phyloP scores from a whole-genome alignment of 2,113 vertebrate species.

The Nanorana parkeri region DNA sequence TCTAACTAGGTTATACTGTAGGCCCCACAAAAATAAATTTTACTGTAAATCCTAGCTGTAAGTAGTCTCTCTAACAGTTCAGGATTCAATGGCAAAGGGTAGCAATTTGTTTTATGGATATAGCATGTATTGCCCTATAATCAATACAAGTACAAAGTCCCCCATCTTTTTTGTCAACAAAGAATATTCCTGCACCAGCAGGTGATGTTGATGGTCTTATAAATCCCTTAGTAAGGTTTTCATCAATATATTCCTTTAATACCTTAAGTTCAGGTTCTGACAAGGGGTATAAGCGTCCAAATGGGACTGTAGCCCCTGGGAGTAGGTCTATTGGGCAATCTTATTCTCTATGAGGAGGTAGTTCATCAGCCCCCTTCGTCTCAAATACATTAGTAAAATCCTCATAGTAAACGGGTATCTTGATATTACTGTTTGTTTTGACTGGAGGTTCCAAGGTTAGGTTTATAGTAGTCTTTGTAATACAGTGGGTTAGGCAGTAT shows the following conservation, averaged over 20 bases:
- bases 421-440: too few species aligned
- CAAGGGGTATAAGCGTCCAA: background rate
- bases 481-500: too few species aligned
- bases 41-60: too few species aligned
- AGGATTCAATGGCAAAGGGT: background rate
- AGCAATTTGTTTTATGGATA: background rate
- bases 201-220: too few species aligned
- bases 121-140: background rate
- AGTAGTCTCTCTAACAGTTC: background rate
- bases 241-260: background rate
- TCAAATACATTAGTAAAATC: background rate
- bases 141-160: background rate
- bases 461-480: too few species aligned
- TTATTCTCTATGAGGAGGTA: background rate
- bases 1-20: background rate
- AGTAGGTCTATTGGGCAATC: background rate
- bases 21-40: background rate
- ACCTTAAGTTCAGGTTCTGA: background rate
- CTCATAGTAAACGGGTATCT: too few species aligned
- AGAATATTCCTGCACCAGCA: too few species aligned
- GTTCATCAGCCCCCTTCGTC: background rate
- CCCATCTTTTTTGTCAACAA: too few species aligned
- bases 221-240: too few species aligned
- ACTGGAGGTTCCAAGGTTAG: too few species aligned
- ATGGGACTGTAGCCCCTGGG: background rate